phyloP scores from a whole-genome alignment of 2,888 invertebrate genomes.

The Aspidiotus rigidus region DNA sequence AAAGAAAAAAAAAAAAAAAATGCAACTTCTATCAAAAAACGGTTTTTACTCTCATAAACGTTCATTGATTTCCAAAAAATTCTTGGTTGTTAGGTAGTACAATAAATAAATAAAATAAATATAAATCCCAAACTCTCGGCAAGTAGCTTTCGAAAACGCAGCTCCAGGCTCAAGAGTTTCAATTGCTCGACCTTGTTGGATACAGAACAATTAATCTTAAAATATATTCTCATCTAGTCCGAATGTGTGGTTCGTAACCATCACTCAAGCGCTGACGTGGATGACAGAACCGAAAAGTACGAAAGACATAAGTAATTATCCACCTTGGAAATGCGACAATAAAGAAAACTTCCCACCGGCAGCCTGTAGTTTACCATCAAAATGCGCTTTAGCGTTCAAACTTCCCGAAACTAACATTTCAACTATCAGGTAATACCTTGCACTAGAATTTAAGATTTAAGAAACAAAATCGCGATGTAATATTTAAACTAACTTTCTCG shows the following conservation, averaged over 20 bases:
- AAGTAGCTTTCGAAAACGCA: too few relatives aligned
- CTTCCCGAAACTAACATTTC: constrained; percentile 65
- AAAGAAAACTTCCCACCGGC: constrained; percentile 59
- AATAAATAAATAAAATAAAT: too few relatives aligned
- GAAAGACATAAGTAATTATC: constrained; percentile 59
- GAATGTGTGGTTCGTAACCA: constrained; percentile 42
- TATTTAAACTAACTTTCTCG: neutral
- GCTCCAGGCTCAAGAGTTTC: too few relatives aligned
- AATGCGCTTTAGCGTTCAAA: constrained; percentile 73
- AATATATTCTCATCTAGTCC: neutral
- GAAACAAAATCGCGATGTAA: neutral
- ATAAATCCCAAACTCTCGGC: too few relatives aligned
- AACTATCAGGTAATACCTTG: constrained; percentile 51
- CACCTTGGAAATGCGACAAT: constrained; percentile 71
- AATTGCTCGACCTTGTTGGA: too few relatives aligned
- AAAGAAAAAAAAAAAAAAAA: neutral
- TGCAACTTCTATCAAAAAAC: neutral
- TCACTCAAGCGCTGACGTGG: constrained; percentile 82
- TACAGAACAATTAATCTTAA: neutral
- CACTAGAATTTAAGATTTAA: neutral
- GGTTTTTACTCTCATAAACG: too few relatives aligned
- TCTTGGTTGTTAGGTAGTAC: too few relatives aligned
- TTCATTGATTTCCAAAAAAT: too few relatives aligned
- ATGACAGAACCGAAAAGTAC: constrained; percentile 73
- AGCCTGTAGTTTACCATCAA: constrained; percentile 70